phyloP scores from a whole-genome alignment of 2,113 vertebrate genomes.

The Aegypius monachus region DNA sequence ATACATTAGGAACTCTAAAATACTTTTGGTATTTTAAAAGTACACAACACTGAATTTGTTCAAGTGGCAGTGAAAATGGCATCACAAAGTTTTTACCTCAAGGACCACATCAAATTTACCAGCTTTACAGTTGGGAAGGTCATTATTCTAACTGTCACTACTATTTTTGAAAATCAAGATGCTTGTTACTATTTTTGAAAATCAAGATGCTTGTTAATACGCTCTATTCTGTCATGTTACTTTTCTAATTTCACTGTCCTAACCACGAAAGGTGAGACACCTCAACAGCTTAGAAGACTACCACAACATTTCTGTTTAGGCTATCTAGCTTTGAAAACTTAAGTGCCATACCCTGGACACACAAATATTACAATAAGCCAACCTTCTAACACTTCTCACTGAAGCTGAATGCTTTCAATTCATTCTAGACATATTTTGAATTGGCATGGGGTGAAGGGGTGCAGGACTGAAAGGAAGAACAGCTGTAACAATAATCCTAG shows the following conservation, averaged over 20 bases:
- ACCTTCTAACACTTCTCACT: not conserved
- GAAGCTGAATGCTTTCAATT: not conserved
- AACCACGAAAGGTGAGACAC: not conserved
- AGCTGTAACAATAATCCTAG: not conserved
- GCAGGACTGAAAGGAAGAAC: not conserved
- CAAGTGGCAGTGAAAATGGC: not conserved
- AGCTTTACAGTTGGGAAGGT: not conserved
- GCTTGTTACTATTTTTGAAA: not conserved
- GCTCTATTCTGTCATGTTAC: not conserved
- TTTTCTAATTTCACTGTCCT: not conserved
- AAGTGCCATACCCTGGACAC: not conserved
- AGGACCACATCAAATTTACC: not conserved
- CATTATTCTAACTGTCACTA: not conserved
- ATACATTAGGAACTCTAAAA: not conserved
- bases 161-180: not conserved
- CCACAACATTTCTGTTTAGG: not conserved
- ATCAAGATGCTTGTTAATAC: not conserved
- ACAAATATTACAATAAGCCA: not conserved
- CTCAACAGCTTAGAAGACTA: not conserved
- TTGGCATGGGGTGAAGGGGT: not conserved
- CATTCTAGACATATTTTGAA: not conserved
- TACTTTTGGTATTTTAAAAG: not conserved
- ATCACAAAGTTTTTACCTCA: not conserved
- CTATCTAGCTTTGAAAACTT: not conserved
- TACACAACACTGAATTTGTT: not conserved